Evolutionary conservation across 2,113 vertebrate species (phyloP).

Genomic region (Hippocampus mohnikei): DNA sequence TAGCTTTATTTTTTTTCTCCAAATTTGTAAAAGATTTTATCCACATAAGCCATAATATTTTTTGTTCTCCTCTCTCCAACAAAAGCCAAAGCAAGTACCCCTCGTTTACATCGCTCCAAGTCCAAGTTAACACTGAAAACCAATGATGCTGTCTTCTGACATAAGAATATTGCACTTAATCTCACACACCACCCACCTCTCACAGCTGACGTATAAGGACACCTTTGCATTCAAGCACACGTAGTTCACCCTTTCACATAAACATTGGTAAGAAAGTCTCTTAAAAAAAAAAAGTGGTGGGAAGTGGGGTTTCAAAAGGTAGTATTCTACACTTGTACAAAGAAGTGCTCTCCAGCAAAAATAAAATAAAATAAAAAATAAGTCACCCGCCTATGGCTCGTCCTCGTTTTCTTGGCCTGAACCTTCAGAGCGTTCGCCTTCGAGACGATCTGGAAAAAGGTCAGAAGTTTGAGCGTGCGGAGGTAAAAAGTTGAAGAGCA

Average conservation of each 20-base stretch:
- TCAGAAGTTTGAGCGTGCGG: background rate
- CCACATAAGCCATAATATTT: slow-evolving; percentile 19
- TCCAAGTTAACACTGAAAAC: slow-evolving; percentile 77
- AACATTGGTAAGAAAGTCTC: slow-evolving; percentile 81
- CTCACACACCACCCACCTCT: slow-evolving; percentile 71
- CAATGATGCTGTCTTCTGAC: slow-evolving; percentile 79
- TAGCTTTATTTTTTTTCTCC: slow-evolving; percentile 33
- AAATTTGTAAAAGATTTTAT: slow-evolving; percentile 47
- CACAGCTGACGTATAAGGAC: slow-evolving; percentile 60
- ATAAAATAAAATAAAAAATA: slow-evolving; percentile 48
- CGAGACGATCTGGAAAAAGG: slow-evolving; percentile 78
- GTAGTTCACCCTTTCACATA: slow-evolving; percentile 70
- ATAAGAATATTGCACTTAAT: slow-evolving; percentile 88
- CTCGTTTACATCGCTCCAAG: slow-evolving; percentile 82
- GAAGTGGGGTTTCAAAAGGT: slow-evolving; percentile 79
- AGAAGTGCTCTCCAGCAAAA: slow-evolving; percentile 75
- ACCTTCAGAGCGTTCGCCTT: slow-evolving; percentile 92
- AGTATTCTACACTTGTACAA: slow-evolving; percentile 90
- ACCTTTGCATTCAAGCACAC: slow-evolving; percentile 71
- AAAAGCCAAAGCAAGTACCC: slow-evolving; percentile 63
- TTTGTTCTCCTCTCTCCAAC: slow-evolving; percentile 50
- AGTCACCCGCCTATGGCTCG: slow-evolving; percentile 72
- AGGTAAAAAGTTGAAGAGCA: too few relatives aligned
- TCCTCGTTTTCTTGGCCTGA: slow-evolving; percentile 94
- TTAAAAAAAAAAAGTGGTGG: slow-evolving; percentile 69